These are phyloP conservation scores for Cacoxenus indagator DNA, from an alignment of 2,888 invertebrate species.

Conservation along the genomic window DNA sequence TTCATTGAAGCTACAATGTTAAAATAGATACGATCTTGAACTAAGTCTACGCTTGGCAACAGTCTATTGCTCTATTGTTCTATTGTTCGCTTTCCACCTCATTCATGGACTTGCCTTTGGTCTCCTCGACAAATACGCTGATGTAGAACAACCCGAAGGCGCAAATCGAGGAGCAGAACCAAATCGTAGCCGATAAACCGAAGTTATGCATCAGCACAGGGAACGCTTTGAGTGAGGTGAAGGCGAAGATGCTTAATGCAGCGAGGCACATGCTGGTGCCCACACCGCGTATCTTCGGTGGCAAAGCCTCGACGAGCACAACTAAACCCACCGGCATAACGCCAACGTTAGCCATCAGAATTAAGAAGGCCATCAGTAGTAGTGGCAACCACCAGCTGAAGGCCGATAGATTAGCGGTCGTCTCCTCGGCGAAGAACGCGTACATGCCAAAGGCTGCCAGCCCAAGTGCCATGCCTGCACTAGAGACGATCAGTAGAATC, in stretches of 20 bases:
- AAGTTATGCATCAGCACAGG: constrained; percentile 52
- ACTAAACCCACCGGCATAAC: constrained; percentile 57
- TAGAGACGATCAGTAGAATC: constrained; percentile 52
- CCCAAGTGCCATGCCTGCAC: constrained; percentile 49
- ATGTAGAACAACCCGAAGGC: constrained; percentile 56
- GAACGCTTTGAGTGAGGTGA: constrained; percentile 52
- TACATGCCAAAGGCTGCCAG: constrained; percentile 53
- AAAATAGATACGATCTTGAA: background rate
- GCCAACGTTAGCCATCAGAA: constrained; percentile 61
- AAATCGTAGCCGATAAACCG: constrained; percentile 58
- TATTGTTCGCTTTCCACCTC: too few species aligned
- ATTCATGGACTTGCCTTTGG: constrained; percentile 57
- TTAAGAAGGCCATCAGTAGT: constrained; percentile 53
- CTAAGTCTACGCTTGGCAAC: background rate
- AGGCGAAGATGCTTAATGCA: constrained; percentile 50
- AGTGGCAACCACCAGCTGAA: constrained; percentile 54
- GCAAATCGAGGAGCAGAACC: constrained; percentile 50
- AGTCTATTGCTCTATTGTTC: background rate
- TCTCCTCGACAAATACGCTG: constrained; percentile 56
- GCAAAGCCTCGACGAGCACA: constrained; percentile 60
- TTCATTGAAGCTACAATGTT: too few species aligned
- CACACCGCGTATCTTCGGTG: constrained; percentile 54
- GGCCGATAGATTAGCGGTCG: constrained; percentile 37
- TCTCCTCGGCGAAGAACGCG: constrained; percentile 49
- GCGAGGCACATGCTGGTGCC: constrained; percentile 51